These are phyloP conservation scores for Drosophila albomicans DNA, from an alignment of 1,140 invertebrate species.

Conservation along the genomic window DNA sequence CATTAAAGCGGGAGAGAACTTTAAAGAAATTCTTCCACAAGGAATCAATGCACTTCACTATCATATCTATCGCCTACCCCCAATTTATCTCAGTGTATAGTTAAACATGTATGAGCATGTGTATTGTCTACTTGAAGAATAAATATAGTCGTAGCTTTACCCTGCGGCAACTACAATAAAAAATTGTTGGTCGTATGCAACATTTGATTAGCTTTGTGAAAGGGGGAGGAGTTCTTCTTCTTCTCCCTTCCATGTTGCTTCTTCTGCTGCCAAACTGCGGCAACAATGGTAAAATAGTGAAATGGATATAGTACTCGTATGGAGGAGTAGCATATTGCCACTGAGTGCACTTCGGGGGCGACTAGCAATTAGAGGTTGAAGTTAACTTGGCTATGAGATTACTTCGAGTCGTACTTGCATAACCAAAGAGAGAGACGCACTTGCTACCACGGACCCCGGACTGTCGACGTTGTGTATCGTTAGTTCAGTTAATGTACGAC, in stretches of 20 bases:
- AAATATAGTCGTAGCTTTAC: conserved; percentile 50
- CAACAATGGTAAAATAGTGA: conserved; percentile 25
- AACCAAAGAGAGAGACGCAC: conserved; percentile 27
- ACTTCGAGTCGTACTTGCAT: conserved; percentile 27
- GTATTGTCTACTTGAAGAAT: conserved; percentile 27
- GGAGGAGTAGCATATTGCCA: conserved; percentile 55
- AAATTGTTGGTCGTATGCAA: conserved; percentile 73
- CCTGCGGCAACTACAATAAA: conserved; percentile 73
- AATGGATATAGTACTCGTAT: not conserved
- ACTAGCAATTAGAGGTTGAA: conserved; percentile 70
- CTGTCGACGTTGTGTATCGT: conserved; percentile 41
- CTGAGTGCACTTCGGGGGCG: conserved; percentile 67
- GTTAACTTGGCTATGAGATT: conserved; percentile 64
- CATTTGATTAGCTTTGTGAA: conserved; percentile 75
- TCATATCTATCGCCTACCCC: too few species aligned
- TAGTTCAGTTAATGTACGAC: conserved; percentile 65
- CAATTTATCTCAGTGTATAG: conserved; percentile 1
- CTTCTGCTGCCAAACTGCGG: conserved; percentile 6
- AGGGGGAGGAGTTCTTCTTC: conserved; percentile 20
- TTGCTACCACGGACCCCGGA: not conserved
- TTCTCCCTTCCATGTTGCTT: not conserved
- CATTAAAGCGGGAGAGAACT: too few species aligned
- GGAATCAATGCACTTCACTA: too few species aligned
- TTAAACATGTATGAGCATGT: conserved; percentile 22
- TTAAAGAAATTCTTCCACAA: too few species aligned